Evolutionary conservation across 2,888 invertebrate genomes (phyloP).

Genomic region (Sminthurides aquaticus): DNA sequence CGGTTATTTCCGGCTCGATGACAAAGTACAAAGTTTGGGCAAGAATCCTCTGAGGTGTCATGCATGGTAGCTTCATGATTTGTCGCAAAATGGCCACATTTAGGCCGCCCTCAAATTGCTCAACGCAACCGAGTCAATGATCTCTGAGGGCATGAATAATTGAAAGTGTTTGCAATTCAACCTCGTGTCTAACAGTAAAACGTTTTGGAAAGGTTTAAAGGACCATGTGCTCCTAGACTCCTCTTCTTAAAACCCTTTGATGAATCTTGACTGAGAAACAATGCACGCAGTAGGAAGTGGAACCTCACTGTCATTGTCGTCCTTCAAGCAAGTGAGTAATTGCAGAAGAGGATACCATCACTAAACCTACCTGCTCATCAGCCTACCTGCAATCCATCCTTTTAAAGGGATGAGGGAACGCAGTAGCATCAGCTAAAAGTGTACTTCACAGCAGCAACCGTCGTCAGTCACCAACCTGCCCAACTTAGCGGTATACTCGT

Average conservation of each 20-base stretch:
- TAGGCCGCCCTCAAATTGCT: too few species aligned
- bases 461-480: too few species aligned
- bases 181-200: neutral
- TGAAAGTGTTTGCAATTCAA: neutral
- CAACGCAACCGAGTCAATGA: neutral
- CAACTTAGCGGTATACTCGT: too few species aligned
- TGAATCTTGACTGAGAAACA: neutral
- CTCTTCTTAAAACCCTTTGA: neutral
- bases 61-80: too few species aligned
- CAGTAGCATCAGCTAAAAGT: too few species aligned
- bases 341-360: too few species aligned
- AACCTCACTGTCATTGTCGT: neutral
- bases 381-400: too few species aligned
- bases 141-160: neutral
- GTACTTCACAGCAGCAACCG: too few species aligned
- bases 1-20: neutral
- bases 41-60: too few species aligned
- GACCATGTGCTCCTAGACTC: neutral
- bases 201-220: neutral
- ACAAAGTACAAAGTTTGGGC: neutral
- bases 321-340: neutral
- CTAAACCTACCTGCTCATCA: too few species aligned
- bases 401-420: too few species aligned
- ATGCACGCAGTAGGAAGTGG: neutral
- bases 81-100: too few species aligned